A percentile compares a stretch with the other conserved stretches of the same genome.
These are phyloP conservation scores for Drosophila rellima DNA, from an alignment of 2,888 invertebrate genomes.

Conservation along the genomic window DNA sequence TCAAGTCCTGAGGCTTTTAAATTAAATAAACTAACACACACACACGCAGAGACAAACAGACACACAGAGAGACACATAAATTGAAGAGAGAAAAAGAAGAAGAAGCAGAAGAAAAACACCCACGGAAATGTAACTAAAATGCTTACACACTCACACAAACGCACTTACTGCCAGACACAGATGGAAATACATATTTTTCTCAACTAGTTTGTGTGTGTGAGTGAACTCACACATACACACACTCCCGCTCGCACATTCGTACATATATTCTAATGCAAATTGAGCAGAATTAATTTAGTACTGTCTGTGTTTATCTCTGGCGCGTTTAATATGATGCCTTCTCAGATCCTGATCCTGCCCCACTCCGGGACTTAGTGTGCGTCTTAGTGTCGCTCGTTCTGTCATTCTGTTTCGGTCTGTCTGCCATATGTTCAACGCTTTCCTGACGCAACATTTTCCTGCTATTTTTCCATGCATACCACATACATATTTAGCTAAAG, in stretches of 20 bases:
- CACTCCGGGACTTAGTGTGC: conserved; percentile 40
- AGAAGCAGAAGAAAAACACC: conserved; percentile 25
- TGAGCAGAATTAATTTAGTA: conserved; percentile 82
- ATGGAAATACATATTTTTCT: conserved; percentile 35
- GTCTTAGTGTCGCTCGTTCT: conserved; percentile 34
- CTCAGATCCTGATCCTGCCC: conserved; percentile 22
- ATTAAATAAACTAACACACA: conserved; percentile 71
- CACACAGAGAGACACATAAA: conserved; percentile 5
- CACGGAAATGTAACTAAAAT: conserved; percentile 73
- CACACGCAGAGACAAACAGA: conserved; percentile 34
- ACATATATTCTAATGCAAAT: conserved; percentile 79
- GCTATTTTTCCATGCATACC: conserved; percentile 45
- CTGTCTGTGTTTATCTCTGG: conserved; percentile 80
- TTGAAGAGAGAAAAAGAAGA: conserved; percentile 5
- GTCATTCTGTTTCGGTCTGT: conserved; percentile 28
- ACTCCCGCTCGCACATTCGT: conserved; percentile 6
- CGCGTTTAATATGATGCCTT: conserved; percentile 73
- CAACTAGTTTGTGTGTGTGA: conserved; percentile 18
- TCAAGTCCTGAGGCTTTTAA: conserved; percentile 68
- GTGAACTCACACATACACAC: conserved; percentile 2
- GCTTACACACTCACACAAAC: conserved; percentile 28
- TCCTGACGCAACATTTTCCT: conserved; percentile 69
- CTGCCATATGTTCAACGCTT: conserved; percentile 76
- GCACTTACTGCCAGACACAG: conserved; percentile 7
- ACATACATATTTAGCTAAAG: conserved; percentile 10